A percentile compares a stretch with the other conserved stretches of the same genome.
phyloP scores from a whole-genome alignment of 2,888 invertebrate genomes.

The Coleophora deauratella region DNA sequence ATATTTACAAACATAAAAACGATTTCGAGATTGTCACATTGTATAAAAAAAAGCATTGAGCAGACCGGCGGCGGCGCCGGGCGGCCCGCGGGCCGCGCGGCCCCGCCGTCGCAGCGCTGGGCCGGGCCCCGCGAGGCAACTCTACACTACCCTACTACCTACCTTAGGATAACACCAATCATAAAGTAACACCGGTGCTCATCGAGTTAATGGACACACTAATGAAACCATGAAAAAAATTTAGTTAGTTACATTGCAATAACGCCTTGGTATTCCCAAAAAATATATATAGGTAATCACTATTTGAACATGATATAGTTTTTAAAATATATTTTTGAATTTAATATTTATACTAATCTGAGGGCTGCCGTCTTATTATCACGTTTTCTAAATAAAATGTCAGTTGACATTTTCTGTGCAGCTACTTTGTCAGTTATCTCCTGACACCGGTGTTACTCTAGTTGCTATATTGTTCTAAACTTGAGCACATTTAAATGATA shows the following conservation, averaged over 20 bases:
- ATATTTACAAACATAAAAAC: constrained; percentile 73
- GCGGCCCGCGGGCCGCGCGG: constrained; percentile 25
- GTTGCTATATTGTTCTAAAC: constrained; percentile 41
- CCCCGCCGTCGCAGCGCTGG: constrained; percentile 8
- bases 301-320: too few relatives aligned
- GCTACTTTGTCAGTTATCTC: too few relatives aligned
- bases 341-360: too few relatives aligned
- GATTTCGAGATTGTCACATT: constrained; percentile 61
- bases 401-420: too few relatives aligned
- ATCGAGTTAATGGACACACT: not conserved
- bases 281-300: too few relatives aligned
- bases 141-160: constrained; percentile 27
- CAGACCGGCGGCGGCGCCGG: constrained; percentile 38
- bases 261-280: too few relatives aligned
- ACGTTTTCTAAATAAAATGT: too few relatives aligned
- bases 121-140: constrained; percentile 8
- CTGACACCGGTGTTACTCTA: constrained; percentile 13
- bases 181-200: constrained; percentile 7
- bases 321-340: too few relatives aligned
- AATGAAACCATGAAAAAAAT: too few relatives aligned
- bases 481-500: constrained; percentile 80
- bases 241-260: too few relatives aligned
- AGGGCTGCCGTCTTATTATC: too few relatives aligned
- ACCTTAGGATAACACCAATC: constrained; percentile 24
- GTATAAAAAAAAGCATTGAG: constrained; percentile 64